Percentiles rank a stretch among this genome's conserved stretches.
phyloP scores from a whole-genome alignment of 2,113 vertebrate genomes.

The Rhegmatorhina hoffmannsi region DNA sequence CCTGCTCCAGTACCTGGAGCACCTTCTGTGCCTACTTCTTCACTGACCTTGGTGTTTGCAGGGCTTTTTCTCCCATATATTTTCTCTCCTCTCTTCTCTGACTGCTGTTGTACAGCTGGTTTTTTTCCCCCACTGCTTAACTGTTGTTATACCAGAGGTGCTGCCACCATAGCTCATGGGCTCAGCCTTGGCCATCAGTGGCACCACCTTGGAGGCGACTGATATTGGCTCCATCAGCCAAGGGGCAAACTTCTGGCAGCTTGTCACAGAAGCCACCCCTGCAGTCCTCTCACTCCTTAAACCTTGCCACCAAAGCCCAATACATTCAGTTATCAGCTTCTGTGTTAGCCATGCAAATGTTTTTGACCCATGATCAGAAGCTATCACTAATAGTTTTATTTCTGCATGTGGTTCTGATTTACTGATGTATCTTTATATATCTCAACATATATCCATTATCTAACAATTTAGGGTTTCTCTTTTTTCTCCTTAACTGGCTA shows the following conservation, averaged over 20 bases:
- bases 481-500: neutral
- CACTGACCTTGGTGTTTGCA: neutral
- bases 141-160: neutral
- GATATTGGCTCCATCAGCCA: rapidly evolving
- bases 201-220: rapidly evolving
- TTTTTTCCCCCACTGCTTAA: too few species aligned
- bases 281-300: neutral
- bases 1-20: rapidly evolving
- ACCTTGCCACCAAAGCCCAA: neutral
- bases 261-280: neutral
- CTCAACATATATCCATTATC: neutral
- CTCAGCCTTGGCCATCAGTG: neutral
- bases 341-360: neutral
- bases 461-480: neutral
- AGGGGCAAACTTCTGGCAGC: rapidly evolving
- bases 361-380: neutral
- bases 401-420: neutral
- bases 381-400: neutral
- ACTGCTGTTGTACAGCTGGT: neutral
- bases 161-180: neutral
- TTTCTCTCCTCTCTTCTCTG: neutral
- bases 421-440: neutral
- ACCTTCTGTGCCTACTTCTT: neutral
- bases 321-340: neutral
- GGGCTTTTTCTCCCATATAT: too few species aligned